phyloP scores from a whole-genome alignment of 2,888 invertebrate genomes.

The Polydrusus cervinus region DNA sequence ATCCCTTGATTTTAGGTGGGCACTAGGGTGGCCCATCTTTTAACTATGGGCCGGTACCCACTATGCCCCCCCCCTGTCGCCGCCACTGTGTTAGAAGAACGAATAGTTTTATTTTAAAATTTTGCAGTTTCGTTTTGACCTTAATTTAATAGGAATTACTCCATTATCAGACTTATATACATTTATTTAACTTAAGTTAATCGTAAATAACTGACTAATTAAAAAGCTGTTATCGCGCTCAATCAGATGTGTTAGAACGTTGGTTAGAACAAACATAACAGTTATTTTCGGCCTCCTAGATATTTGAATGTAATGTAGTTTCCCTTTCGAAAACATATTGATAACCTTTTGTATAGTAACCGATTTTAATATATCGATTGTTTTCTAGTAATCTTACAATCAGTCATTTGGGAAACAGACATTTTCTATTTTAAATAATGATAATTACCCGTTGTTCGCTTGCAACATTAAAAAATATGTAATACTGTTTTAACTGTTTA shows the following conservation, averaged over 20 bases:
- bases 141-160: neutral
- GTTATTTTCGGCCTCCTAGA: neutral
- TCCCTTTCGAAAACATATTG: conserved; percentile 2
- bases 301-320: neutral
- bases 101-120: neutral
- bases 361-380: neutral
- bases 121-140: neutral
- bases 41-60: too few species aligned
- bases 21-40: too few species aligned
- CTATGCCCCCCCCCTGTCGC: too few species aligned
- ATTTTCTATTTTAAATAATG: too few species aligned
- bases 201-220: neutral
- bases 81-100: too few species aligned
- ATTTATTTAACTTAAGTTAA: neutral
- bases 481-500: too few species aligned
- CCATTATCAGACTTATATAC: neutral
- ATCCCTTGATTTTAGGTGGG: too few species aligned
- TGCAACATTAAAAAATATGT: too few species aligned
- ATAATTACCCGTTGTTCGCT: too few species aligned
- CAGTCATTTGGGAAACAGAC: too few species aligned
- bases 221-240: neutral
- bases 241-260: neutral
- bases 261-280: neutral
- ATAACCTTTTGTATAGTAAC: conserved; percentile 6
- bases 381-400: neutral